Evolutionary conservation across 2,797 vertebrate genomes (phyloP).

Genomic region (Tangara arthus): DNA sequence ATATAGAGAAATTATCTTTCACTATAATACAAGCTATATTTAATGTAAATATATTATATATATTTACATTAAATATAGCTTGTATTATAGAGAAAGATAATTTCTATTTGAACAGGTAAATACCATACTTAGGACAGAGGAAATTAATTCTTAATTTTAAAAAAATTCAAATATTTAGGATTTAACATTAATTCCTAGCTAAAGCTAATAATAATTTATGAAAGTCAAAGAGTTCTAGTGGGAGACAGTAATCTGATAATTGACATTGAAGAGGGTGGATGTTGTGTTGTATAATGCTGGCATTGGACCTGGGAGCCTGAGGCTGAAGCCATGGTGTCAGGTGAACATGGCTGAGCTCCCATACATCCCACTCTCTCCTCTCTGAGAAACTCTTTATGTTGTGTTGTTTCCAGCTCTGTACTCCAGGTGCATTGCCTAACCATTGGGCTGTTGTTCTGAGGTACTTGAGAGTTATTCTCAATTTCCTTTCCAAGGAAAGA

Average conservation of each 20-base stretch:
- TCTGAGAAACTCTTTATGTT: neutral
- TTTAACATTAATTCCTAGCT: neutral
- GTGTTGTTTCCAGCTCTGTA: neutral
- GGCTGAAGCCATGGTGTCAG: neutral
- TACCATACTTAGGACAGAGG: no score
- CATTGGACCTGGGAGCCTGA: neutral
- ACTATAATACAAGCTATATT: no score
- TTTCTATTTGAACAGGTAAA: neutral
- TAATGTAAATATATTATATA: no score
- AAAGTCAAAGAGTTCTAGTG: neutral
- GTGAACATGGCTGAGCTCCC: neutral
- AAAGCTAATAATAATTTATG: neutral
- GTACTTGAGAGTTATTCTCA: neutral
- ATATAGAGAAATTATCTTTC: no score
- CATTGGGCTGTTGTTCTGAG: neutral
- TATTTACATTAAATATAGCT: neutral
- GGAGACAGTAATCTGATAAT: neutral
- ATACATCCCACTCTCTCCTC: neutral
- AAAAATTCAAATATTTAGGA: neutral
- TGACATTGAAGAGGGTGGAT: neutral
- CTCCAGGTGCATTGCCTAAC: neutral
- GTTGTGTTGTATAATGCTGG: neutral
- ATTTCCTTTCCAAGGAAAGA: neutral
- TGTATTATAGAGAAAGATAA: neutral
- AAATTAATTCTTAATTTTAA: neutral